A percentile compares a stretch with the other conserved stretches of the same genome.
These are phyloP conservation scores for Lutraria lutraria DNA, from an alignment of 2,888 invertebrate species.

Conservation along the genomic window DNA sequence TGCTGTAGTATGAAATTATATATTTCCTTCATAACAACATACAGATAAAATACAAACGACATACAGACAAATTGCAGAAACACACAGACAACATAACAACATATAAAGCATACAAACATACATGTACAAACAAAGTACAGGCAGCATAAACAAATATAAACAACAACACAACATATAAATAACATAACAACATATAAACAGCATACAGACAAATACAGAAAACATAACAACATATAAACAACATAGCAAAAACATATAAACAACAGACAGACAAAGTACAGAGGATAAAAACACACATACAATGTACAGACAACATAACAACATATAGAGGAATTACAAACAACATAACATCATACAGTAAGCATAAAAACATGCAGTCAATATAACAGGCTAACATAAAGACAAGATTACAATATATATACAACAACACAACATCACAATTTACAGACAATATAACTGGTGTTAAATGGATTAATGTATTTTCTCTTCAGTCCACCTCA, in stretches of 20 bases:
- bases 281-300: not conserved
- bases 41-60: not conserved
- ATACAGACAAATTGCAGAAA: too few species aligned
- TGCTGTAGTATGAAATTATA: too few species aligned
- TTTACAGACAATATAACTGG: not conserved
- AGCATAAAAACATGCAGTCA: not conserved
- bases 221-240: too few species aligned
- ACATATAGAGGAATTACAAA: not conserved
- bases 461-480: not conserved
- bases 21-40: not conserved
- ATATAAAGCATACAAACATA: not conserved
- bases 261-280: too few species aligned
- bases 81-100: not conserved
- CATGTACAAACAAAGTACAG: not conserved
- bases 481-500: constrained; percentile 78
- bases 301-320: not conserved
- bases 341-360: too few species aligned
- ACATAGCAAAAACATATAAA: too few species aligned
- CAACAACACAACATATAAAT: not conserved
- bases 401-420: not conserved
- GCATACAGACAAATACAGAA: not conserved
- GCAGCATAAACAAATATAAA: not conserved
- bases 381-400: not conserved
- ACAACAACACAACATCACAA: not conserved
- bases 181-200: not conserved